Percentiles rank a stretch among this genome's conserved stretches.
Evolutionary conservation across 2,113 vertebrate genomes (phyloP).

Genomic region (Poeciliopsis prolifica): DNA sequence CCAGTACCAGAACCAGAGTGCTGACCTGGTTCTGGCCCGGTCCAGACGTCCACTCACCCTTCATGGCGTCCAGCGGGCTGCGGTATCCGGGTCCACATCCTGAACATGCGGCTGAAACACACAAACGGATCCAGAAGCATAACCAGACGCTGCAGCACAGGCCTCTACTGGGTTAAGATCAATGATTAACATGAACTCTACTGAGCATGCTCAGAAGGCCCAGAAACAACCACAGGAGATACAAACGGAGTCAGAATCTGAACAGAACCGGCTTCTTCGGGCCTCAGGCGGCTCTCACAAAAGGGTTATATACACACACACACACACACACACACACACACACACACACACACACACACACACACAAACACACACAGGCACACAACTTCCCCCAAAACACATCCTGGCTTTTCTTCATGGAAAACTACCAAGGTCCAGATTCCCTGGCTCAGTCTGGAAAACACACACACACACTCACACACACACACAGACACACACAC

Average conservation of each 20-base stretch:
- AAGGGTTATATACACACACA: not conserved
- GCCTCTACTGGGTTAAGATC: no score
- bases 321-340: no score
- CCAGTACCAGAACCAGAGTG: not conserved
- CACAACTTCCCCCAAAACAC: no score
- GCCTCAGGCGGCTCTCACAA: not conserved
- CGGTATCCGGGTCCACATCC: conserved; percentile 89
- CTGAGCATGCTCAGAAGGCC: not conserved
- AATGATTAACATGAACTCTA: not conserved
- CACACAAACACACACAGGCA: not conserved
- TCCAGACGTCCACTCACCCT: conserved; percentile 74
- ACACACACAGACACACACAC: no score
- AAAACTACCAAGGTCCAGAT: not conserved
- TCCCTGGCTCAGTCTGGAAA: not conserved
- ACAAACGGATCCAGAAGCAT: not conserved
- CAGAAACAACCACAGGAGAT: not conserved
- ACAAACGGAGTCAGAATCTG: not conserved
- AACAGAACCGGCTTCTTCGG: not conserved
- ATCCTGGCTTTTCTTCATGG: not conserved
- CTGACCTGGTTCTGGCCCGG: not conserved
- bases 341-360: not conserved
- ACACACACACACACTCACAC: not conserved
- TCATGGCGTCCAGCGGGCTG: conserved; percentile 91
- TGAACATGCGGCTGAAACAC: conserved; percentile 78
- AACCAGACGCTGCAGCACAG: no score